Evolutionary conservation across 2,888 invertebrate species (phyloP), one percentile per base, ranked within the genome.

Genomic region (Epinotia nisella): DNA sequence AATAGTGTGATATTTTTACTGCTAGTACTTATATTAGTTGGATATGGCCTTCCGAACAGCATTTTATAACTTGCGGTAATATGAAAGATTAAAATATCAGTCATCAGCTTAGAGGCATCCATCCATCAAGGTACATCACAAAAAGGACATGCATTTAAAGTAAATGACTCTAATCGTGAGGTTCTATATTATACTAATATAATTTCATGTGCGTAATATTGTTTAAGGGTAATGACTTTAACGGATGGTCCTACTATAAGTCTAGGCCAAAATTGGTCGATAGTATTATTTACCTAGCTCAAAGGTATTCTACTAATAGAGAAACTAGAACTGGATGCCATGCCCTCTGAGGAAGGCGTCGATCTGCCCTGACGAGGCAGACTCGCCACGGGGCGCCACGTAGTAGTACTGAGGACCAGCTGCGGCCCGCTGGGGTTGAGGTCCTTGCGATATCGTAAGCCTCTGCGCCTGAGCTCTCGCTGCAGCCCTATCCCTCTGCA

Each of bases 301-400:
- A 81, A 65, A 73, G 77, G 77, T 80, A 78, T 78, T 82, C 78
- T 76, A 78, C 81, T 79, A 80, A 75, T 71, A 62, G 61, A 72
- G 77, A 77, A 80, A 82, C 91, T 95, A 95, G 87, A 94, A 95
- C 85, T 95, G 95, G 82, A 95, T 95, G 84, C 95, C 95, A 85
- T 95, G 95, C 71, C 96, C 96, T 87, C 97, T 94, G 75, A 97
- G 94, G 91, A 97, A 97, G 71, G 96, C 96, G 85, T 97, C 97
- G 81, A 97, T 96, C 85, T 97, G 97, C 7, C 97, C 96, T 53
- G 95, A 93, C 58, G 96, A 95, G 45, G 83, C 81, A 0, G 86
- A 83, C 73, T 95, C 92, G 1, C 86, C 92, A 66, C 92, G 90
- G 0, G 95, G 95, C 45, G 95, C 94, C 45, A 95, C 92, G 85